phyloP scores from a whole-genome alignment of 53 echinoderm and acorn worm species.

The Patiria pectinifera region DNA sequence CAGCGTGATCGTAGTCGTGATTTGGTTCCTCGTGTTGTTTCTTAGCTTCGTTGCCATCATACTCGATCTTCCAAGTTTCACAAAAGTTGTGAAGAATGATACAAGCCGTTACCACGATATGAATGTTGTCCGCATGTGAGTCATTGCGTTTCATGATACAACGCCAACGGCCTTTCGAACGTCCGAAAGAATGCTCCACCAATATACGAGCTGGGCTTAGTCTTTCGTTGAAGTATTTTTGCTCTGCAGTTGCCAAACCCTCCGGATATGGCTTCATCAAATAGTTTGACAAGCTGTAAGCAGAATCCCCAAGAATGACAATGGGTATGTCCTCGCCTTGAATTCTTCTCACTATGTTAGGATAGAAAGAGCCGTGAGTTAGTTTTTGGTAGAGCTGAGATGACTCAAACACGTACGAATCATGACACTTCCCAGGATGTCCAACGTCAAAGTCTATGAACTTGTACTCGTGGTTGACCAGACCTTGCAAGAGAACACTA shows the following conservation, averaged over 20 bases:
- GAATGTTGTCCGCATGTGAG: conserved; percentile 33
- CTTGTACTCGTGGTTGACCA: conserved; percentile 46
- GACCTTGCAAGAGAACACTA: conserved; percentile 47
- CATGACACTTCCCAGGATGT: conserved; percentile 54
- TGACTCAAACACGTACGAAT: conserved; percentile 44
- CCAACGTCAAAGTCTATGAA: conserved; percentile 57
- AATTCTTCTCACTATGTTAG: neutral
- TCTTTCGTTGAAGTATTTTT: conserved; percentile 55
- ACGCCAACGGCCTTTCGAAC: conserved; percentile 43
- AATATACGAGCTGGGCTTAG: conserved; percentile 22
- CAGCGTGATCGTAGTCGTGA: neutral
- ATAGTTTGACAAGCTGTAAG: conserved; percentile 24
- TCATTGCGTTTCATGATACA: conserved; percentile 61
- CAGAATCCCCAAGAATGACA: conserved; percentile 48
- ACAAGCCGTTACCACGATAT: conserved; percentile 43
- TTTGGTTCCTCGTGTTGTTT: neutral
- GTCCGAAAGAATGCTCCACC: conserved; percentile 49
- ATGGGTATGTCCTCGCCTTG: conserved; percentile 45
- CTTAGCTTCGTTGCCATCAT: neutral
- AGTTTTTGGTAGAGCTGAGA: conserved; percentile 41
- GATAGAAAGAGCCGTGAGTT: conserved; percentile 33
- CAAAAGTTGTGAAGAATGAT: conserved; percentile 46
- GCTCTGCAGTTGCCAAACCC: conserved; percentile 20
- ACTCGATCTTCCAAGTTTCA: conserved; percentile 32
- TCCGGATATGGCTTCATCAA: conserved; percentile 52